phyloP scores from a whole-genome alignment of 1,140 invertebrate species.

The Hycleus cichorii region DNA sequence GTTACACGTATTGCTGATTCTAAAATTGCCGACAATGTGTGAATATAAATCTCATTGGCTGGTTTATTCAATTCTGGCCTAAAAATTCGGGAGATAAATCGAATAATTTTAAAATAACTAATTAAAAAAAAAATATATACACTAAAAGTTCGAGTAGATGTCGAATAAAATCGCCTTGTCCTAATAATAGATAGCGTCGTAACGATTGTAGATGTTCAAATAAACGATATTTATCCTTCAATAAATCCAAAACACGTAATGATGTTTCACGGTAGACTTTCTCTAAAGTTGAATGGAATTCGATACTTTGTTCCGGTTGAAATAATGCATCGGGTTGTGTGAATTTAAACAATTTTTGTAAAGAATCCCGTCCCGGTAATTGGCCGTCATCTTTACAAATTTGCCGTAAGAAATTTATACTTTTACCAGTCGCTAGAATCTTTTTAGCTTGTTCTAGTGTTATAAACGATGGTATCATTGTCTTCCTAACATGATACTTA shows the following conservation, averaged over 20 bases:
- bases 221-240: constrained; percentile 81
- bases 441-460: constrained; percentile 58
- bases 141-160: constrained; percentile 86
- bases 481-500: constrained; percentile 77
- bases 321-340: constrained; percentile 53
- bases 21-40: constrained; percentile 82
- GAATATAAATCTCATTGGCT: constrained; percentile 78
- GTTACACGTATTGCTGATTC: constrained; percentile 88
- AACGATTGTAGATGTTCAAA: constrained; percentile 87
- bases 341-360: constrained; percentile 49
- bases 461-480: constrained; percentile 77
- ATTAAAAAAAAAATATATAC: constrained; percentile 42
- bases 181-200: constrained; percentile 81
- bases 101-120: constrained; percentile 1
- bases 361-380: constrained; percentile 57
- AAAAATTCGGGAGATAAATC: constrained; percentile 8
- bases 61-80: constrained; percentile 84
- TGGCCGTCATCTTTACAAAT: constrained; percentile 76
- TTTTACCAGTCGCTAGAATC: constrained; percentile 89
- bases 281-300: constrained; percentile 72
- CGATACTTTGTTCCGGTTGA: constrained; percentile 61
- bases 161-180: constrained; percentile 93
- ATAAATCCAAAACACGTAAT: constrained; percentile 73
- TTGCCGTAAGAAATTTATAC: constrained; percentile 88
- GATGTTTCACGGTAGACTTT: constrained; percentile 82